Evolutionary conservation across 2,113 vertebrate species (phyloP), one percentile per base, ranked within the genome.

Genomic region (Lamprologus sp.): DNA sequence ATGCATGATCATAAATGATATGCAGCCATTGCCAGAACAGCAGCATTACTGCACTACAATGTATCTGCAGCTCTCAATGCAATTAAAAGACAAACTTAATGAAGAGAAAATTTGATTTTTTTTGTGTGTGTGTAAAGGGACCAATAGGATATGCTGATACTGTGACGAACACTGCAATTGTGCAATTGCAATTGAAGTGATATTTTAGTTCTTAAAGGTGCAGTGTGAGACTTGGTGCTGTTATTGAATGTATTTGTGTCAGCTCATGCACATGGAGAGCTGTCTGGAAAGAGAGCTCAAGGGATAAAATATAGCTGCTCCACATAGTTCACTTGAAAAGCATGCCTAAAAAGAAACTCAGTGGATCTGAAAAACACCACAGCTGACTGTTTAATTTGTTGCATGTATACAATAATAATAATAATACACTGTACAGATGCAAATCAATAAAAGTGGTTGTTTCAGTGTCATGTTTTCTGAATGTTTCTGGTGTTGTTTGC

Each of bases 391-490:
- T 53, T 65, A 21, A 26, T 79, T 13, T 35, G 13, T 54, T 84
- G 91, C 86, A 93, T 90, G 89, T 88, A 26, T 75, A 75, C 23
- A 26, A 75, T 77, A 33, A 49, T n/a, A 19, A 33, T 60, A 77
- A 77, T 31, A 45, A 73, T 28, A 75, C 6, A 40, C 55, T 83
- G 19, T 90, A 26, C 77, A 65, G 9, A 70, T 90, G 82, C 49
- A 88, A 83, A 55, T 84, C 65, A 88, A 91, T 92, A 87, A 92
- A 93, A 63, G 8, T 23, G 12, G 35, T 86, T 86, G 47, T 35
- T 83, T 83, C 70, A 23, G 19, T 37, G 55, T 84, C 6, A 26
- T 54, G 4, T 81, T 73, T 55, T 23, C 19, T 53, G 70, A 6
- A 63, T 13, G 9, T 31, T 40, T 70, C n/a, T 84, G 21, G 21